Evolutionary conservation across 2,797 vertebrate genomes (phyloP).

Genomic region (Sebastes cheni): DNA sequence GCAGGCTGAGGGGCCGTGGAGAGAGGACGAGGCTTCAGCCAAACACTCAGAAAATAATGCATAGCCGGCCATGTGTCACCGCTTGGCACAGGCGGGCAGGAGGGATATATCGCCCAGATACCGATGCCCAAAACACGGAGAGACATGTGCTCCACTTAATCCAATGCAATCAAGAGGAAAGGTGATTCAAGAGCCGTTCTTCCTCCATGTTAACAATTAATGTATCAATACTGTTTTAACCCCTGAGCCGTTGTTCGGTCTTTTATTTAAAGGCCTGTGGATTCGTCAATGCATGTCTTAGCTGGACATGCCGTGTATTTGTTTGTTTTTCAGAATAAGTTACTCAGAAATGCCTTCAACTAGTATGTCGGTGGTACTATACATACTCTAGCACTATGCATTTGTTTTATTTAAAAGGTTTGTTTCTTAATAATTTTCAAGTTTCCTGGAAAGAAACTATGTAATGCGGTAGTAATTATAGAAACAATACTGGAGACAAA

Average conservation of each 20-base stretch:
- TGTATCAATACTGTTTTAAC: background rate
- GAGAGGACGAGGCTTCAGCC: slow-evolving; percentile 28
- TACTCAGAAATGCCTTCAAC: no score
- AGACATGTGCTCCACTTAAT: slow-evolving; percentile 41
- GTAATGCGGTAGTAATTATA: background rate
- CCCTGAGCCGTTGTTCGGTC: background rate
- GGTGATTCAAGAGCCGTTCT: background rate
- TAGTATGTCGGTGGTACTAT: background rate
- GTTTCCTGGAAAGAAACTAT: background rate
- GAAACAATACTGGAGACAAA: background rate
- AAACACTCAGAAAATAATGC: slow-evolving; percentile 51
- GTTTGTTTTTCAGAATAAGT: background rate
- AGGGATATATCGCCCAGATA: slow-evolving; percentile 32
- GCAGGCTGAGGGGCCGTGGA: slow-evolving; percentile 31
- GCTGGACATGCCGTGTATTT: background rate
- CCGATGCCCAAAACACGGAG: slow-evolving; percentile 42
- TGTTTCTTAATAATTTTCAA: background rate
- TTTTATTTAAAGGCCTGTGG: background rate
- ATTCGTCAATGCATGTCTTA: background rate
- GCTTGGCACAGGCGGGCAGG: slow-evolving; percentile 8
- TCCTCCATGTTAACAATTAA: background rate
- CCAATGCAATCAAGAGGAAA: slow-evolving; percentile 11
- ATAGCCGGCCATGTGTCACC: slow-evolving; percentile 50
- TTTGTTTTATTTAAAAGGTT: background rate
- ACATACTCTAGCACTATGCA: background rate